phyloP scores from a whole-genome alignment of 1,140 invertebrate species.

The Leucophenga varia region DNA sequence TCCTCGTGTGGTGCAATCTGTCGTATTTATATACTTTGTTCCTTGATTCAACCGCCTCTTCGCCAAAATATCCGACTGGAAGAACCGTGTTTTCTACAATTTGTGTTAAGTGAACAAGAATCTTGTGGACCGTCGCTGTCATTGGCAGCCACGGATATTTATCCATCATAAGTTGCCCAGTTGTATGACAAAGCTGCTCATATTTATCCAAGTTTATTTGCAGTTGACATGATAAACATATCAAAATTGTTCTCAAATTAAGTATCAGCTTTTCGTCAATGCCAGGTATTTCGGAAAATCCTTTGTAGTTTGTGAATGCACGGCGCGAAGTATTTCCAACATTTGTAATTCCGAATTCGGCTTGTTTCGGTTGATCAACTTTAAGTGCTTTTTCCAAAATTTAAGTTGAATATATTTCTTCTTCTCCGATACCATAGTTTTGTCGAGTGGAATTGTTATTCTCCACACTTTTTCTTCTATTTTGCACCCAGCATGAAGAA shows the following conservation, averaged over 20 bases:
- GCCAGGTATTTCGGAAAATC: conserved; percentile 29
- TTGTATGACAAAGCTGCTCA: conserved; percentile 3
- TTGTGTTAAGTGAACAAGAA: conserved; percentile 7
- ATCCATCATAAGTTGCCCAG: conserved; percentile 2
- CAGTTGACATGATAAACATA: conserved; percentile 8
- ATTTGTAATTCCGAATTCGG: conserved; percentile 34
- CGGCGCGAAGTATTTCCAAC: conserved; percentile 39
- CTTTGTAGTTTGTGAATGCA: conserved; percentile 30
- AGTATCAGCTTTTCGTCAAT: conserved; percentile 26
- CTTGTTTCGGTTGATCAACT: conserved; percentile 7
- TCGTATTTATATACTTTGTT: too few relatives aligned
- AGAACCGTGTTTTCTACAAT: conserved; percentile 15
- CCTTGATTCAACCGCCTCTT: too few relatives aligned
- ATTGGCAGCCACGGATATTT: conserved; percentile 17
- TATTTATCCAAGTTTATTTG: conserved; percentile 3
- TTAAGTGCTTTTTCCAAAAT: conserved; percentile 8
- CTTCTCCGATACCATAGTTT: background rate
- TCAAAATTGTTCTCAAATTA: conserved; percentile 3
- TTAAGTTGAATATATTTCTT: conserved; percentile 10
- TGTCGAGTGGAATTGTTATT: conserved; percentile 5
- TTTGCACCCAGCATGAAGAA: conserved; percentile 16
- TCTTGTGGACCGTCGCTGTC: conserved; percentile 14
- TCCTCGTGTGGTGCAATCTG: conserved; percentile 2
- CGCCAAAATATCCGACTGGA: conserved; percentile 18
- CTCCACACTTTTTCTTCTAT: conserved; percentile 10